Evolutionary conservation across 2,113 vertebrate species (phyloP).

Genomic region (Scartelaos histophorus): DNA sequence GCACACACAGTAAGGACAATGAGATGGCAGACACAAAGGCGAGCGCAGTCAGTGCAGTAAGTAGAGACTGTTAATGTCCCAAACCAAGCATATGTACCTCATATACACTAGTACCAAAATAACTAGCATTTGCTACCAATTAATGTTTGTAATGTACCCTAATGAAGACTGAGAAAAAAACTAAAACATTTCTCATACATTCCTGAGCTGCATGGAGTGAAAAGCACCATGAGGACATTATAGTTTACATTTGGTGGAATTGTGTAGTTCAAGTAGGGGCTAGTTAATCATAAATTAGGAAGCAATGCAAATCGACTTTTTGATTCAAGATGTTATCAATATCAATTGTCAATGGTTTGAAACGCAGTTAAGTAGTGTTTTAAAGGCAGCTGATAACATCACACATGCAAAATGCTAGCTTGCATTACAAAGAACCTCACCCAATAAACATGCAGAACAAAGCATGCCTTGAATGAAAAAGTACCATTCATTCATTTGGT

Average conservation of each 20-base stretch:
- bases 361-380: neutral
- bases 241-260: too few relatives aligned
- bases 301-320: neutral
- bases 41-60: neutral
- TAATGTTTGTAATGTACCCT: neutral
- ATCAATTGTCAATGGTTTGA: neutral
- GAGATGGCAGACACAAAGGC: neutral
- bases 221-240: too few relatives aligned
- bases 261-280: too few relatives aligned
- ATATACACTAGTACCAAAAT: too few relatives aligned
- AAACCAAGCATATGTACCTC: neutral
- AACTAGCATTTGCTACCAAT: too few relatives aligned
- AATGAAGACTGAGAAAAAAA: neutral
- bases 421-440: neutral
- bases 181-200: too few relatives aligned
- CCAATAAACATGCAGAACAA: slow-evolving; percentile 11
- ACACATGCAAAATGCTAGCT: slow-evolving; percentile 17
- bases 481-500: neutral
- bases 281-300: neutral
- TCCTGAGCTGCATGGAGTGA: too few relatives aligned
- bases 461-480: slow-evolving; percentile 1
- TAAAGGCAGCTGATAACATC: slow-evolving; percentile 7
- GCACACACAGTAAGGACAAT: neutral
- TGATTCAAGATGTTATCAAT: neutral
- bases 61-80: neutral